Evolutionary conservation across 2,888 invertebrate genomes (phyloP).

Genomic region (Drosophila recens): DNA sequence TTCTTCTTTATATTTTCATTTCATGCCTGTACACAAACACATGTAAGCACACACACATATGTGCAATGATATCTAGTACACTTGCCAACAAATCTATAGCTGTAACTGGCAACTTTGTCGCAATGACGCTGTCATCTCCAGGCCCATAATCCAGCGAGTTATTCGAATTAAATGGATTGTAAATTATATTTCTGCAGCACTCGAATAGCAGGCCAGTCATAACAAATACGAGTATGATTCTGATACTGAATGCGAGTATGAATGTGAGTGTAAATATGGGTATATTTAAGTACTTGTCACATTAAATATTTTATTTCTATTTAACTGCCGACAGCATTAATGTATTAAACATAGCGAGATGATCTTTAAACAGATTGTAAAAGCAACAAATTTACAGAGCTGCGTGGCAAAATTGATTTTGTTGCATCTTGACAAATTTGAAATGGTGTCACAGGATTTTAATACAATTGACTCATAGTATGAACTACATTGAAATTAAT

Average conservation of each 20-base stretch:
- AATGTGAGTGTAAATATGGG: constrained; percentile 22
- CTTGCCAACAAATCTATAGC: constrained; percentile 55
- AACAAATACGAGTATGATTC: constrained; percentile 33
- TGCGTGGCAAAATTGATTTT: constrained; percentile 2
- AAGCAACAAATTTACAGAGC: background rate
- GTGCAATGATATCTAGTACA: constrained; percentile 18
- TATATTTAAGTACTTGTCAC: constrained; percentile 32
- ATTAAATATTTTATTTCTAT: constrained; percentile 40
- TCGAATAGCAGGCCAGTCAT: constrained; percentile 39
- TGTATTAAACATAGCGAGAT: constrained; percentile 1
- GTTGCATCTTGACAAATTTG: background rate
- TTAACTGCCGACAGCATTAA: constrained; percentile 20
- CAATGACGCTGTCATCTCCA: constrained; percentile 27
- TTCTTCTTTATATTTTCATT: constrained; percentile 10
- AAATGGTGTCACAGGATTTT: background rate
- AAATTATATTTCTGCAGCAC: constrained; percentile 56
- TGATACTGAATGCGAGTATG: constrained; percentile 14
- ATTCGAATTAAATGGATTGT: constrained; percentile 72
- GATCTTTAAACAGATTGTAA: background rate
- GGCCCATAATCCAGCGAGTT: constrained; percentile 43
- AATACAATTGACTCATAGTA: too few species aligned
- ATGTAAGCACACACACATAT: background rate
- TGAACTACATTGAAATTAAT: too few species aligned
- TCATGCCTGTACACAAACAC: background rate
- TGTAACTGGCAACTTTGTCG: constrained; percentile 40